phyloP scores from a whole-genome alignment of 2,113 vertebrate genomes.

The Solea senegalensis region DNA sequence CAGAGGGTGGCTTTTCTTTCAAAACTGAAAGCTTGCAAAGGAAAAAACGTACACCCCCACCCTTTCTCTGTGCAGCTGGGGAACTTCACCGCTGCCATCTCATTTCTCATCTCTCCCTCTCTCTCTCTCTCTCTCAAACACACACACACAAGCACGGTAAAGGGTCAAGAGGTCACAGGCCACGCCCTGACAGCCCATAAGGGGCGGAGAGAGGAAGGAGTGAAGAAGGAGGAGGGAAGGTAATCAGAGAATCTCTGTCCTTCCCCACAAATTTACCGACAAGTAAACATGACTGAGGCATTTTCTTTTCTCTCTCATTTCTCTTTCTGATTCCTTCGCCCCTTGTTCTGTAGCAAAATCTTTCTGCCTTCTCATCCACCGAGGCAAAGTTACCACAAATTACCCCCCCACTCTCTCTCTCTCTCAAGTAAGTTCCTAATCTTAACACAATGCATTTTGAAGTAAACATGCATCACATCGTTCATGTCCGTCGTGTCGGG shows the following conservation, averaged over 20 bases:
- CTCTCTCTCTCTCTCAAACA: conserved; percentile 26
- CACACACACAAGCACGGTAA: conserved; percentile 23
- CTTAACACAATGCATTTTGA: not conserved
- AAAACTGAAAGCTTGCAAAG: conserved; percentile 67
- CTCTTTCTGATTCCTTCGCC: not conserved
- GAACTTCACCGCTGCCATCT: conserved; percentile 69
- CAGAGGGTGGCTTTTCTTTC: conserved; percentile 74
- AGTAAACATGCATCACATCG: not conserved
- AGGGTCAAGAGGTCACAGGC: conserved; percentile 76
- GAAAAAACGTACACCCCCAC: conserved; percentile 67
- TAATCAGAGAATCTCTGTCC: conserved; percentile 66
- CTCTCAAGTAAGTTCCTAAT: conserved; percentile 1
- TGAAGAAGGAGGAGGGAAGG: conserved; percentile 54
- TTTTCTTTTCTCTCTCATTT: conserved; percentile 36
- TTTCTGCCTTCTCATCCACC: conserved; percentile 4
- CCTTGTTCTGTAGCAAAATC: too few relatives aligned
- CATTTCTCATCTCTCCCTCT: conserved; percentile 32
- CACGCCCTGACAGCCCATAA: conserved; percentile 69
- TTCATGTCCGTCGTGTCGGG: conserved; percentile 23
- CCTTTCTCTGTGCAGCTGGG: conserved; percentile 72
- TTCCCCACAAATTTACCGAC: conserved; percentile 66
- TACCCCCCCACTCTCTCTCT: too few relatives aligned
- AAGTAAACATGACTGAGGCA: conserved; percentile 71
- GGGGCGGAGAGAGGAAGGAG: conserved; percentile 54
- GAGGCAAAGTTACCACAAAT: conserved; percentile 21